Conservation (phyloP, 2,888 invertebrate species). For the Pomacea canaliculata region DNA sequence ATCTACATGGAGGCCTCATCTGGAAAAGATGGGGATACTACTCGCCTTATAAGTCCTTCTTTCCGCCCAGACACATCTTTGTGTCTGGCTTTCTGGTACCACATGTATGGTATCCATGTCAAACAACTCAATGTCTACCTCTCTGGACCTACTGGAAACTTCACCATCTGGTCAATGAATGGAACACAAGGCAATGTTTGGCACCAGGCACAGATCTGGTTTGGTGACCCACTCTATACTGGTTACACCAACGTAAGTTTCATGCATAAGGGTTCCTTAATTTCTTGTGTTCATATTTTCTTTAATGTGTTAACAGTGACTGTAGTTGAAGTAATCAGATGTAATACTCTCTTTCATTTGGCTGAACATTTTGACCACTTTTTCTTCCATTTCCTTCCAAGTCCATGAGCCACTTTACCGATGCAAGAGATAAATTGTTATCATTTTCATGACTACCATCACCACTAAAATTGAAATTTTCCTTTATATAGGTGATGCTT, state of each 20-base stretch:
- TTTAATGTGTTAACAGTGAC: too few relatives aligned
- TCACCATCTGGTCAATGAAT: conserved; percentile 46
- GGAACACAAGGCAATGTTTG: conserved; percentile 50
- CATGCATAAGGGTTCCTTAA: too few relatives aligned
- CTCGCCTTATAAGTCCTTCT: conserved; percentile 72
- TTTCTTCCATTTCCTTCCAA: too few relatives aligned
- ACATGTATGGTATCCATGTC: conserved; percentile 58
- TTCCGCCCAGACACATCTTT: conserved; percentile 40
- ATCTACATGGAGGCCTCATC: conserved; percentile 62
- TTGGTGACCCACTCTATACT: background rate
- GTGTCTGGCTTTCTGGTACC: conserved; percentile 64
- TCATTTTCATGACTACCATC: too few relatives aligned
- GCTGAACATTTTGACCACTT: too few relatives aligned
- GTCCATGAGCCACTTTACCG: too few relatives aligned
- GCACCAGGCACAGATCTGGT: conserved; percentile 38
- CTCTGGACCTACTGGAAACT: conserved; percentile 8
- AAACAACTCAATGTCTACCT: conserved; percentile 53
- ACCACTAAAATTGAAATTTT: too few relatives aligned
- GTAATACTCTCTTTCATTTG: too few relatives aligned
- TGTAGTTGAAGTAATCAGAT: too few relatives aligned
- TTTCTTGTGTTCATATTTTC: too few relatives aligned
- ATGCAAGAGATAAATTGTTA: too few relatives aligned
- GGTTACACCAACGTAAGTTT: conserved; percentile 10
- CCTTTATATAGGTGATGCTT: conserved; percentile 46
- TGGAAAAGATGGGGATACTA: conserved; percentile 74